phyloP scores from a whole-genome alignment of 1,140 invertebrate genomes.

The Tachypleus tridentatus region DNA sequence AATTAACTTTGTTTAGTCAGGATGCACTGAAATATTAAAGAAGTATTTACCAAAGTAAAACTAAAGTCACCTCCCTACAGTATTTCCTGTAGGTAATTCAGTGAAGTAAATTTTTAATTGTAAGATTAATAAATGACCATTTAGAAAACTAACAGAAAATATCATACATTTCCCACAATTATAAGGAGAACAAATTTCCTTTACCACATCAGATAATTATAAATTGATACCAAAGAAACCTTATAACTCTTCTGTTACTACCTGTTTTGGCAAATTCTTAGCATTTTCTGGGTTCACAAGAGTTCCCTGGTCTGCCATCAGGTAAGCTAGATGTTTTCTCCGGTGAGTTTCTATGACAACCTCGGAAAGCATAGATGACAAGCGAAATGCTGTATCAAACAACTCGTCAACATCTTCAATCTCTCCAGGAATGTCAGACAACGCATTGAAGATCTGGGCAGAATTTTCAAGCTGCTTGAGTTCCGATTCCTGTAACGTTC shows the following conservation, averaged over 20 bases:
- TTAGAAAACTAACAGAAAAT: too few relatives aligned
- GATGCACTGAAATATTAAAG: too few relatives aligned
- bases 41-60: too few relatives aligned
- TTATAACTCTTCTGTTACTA: background rate
- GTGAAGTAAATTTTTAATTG: too few relatives aligned
- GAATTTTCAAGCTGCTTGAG: constrained; percentile 74
- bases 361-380: constrained; percentile 54
- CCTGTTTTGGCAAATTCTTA: constrained; percentile 79
- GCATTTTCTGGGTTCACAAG: constrained; percentile 78
- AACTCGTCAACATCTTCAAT: constrained; percentile 26
- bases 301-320: constrained; percentile 92
- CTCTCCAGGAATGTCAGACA: constrained; percentile 79
- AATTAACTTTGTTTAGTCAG: too few relatives aligned
- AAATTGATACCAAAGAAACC: too few relatives aligned
- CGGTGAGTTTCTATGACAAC: constrained; percentile 80
- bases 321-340: constrained; percentile 78
- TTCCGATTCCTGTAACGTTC: constrained; percentile 51
- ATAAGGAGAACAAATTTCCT: too few relatives aligned
- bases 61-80: too few relatives aligned
- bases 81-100: too few relatives aligned
- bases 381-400: constrained; percentile 31
- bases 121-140: too few relatives aligned
- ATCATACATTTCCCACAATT: too few relatives aligned
- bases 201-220: too few relatives aligned
- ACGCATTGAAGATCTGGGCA: constrained; percentile 90